Percentiles rank a stretch among this genome's conserved stretches.
Conservation (phyloP, 1,140 invertebrate species). For the Sycobia sp. region DNA sequence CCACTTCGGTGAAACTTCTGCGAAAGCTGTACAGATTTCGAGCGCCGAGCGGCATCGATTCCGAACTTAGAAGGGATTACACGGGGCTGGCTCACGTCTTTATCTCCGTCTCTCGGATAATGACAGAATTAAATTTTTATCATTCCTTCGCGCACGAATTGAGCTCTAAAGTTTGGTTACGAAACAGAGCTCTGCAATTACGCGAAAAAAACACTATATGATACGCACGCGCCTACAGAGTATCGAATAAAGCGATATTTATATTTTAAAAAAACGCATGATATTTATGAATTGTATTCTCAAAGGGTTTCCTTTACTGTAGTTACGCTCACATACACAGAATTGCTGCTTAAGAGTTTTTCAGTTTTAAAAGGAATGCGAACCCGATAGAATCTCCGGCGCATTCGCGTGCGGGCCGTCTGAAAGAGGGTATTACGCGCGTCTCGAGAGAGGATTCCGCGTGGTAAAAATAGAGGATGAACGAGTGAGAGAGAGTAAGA, state of each 20-base stretch:
- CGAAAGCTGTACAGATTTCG: constrained; percentile 8
- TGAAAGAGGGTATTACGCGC: constrained; percentile 32
- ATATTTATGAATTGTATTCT: too few relatives aligned
- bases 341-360: too few relatives aligned
- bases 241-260: too few relatives aligned
- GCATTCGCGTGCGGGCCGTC: constrained; percentile 15
- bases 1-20: constrained; percentile 28
- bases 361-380: constrained; percentile 18
- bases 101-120: not conserved
- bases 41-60: constrained; percentile 22
- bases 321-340: not conserved
- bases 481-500: too few relatives aligned
- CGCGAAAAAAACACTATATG: too few relatives aligned
- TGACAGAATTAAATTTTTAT: too few relatives aligned
- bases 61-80: constrained; percentile 32
- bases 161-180: too few relatives aligned
- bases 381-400: constrained; percentile 26
- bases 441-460: constrained; percentile 12
- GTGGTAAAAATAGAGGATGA: not conserved
- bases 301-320: not conserved
- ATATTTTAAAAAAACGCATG: too few relatives aligned
- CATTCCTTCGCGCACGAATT: too few relatives aligned
- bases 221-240: too few relatives aligned
- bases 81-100: not conserved
- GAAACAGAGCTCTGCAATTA: too few relatives aligned